Conservation (phyloP, 2,888 invertebrate genomes). For the Zootermopsis nevadensis region DNA sequence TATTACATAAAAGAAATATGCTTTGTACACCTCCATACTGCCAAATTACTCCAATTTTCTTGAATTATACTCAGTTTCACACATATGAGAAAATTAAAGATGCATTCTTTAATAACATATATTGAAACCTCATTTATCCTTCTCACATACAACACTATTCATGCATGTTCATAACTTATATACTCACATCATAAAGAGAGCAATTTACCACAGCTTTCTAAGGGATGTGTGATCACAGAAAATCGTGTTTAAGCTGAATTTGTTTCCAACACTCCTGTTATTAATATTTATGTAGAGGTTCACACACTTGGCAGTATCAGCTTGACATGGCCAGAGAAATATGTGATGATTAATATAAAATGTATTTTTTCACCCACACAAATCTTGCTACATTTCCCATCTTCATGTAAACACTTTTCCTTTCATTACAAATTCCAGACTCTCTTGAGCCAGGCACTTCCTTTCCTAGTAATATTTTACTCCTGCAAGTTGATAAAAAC, state of each 20-base stretch:
- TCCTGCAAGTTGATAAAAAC: too few relatives aligned
- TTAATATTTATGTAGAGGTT: too few relatives aligned
- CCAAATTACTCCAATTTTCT: constrained; percentile 18
- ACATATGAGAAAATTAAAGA: background rate
- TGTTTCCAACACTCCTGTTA: background rate
- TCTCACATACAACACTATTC: background rate
- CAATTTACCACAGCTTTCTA: constrained; percentile 13
- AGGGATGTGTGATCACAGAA: constrained; percentile 11
- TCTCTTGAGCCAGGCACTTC: constrained; percentile 20
- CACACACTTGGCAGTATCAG: background rate
- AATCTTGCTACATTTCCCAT: too few relatives aligned
- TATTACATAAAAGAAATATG: background rate
- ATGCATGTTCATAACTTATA: constrained; percentile 8
- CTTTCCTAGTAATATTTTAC: background rate
- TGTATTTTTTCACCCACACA: too few relatives aligned
- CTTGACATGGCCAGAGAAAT: constrained; percentile 2
- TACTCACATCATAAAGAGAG: constrained; percentile 14
- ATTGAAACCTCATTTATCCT: background rate
- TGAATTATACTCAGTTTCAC: background rate
- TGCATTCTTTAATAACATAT: background rate
- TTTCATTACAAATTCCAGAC: background rate
- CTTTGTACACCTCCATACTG: constrained; percentile 21
- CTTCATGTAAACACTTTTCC: background rate
- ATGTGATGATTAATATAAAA: background rate
- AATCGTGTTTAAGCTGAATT: constrained; percentile 6